Percentiles rank a stretch among this genome's conserved stretches.
Conservation (phyloP, 2,113 vertebrate genomes). For the Garra rufa region DNA sequence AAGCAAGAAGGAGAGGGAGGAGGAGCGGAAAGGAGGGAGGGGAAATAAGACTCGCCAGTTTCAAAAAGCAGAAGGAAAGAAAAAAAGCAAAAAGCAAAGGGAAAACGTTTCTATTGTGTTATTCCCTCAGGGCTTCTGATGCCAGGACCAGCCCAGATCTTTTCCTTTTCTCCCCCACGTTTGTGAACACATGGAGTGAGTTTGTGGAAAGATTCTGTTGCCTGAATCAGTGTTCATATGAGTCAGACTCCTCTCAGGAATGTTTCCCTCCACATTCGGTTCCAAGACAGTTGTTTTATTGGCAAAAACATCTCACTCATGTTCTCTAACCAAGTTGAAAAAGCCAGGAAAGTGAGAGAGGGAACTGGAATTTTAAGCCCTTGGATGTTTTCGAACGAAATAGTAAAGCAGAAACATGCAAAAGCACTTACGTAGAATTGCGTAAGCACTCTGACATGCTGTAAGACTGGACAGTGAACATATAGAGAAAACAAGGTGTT, state of each 20-base stretch:
- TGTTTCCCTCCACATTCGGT: background rate
- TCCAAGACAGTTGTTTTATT: conserved; percentile 33
- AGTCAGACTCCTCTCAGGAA: background rate
- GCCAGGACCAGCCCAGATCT: conserved; percentile 43
- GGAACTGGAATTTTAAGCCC: background rate
- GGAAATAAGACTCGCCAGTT: conserved; percentile 59
- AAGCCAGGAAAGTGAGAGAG: background rate
- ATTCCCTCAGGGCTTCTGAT: conserved; percentile 58
- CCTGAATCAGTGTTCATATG: conserved; percentile 24
- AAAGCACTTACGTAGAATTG: conserved; percentile 21
- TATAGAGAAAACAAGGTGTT: conserved; percentile 9
- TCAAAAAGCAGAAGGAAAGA: conserved; percentile 36
- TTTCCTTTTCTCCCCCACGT: conserved; percentile 16
- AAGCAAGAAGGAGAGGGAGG: conserved; percentile 23
- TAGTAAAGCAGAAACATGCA: conserved; percentile 27
- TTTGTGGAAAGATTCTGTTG: conserved; percentile 56
- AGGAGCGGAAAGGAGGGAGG: conserved; percentile 50
- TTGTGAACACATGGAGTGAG: conserved; percentile 67
- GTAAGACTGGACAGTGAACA: conserved; percentile 16
- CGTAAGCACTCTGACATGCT: background rate
- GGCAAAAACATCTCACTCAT: conserved; percentile 37
- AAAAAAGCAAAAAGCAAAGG: conserved; percentile 4
- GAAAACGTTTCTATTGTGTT: conserved; percentile 64
- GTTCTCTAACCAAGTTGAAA: conserved; percentile 19
- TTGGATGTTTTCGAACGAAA: conserved; percentile 1